Conservation (phyloP, 2,113 vertebrate species). For the Mirounga angustirostris region DNA sequence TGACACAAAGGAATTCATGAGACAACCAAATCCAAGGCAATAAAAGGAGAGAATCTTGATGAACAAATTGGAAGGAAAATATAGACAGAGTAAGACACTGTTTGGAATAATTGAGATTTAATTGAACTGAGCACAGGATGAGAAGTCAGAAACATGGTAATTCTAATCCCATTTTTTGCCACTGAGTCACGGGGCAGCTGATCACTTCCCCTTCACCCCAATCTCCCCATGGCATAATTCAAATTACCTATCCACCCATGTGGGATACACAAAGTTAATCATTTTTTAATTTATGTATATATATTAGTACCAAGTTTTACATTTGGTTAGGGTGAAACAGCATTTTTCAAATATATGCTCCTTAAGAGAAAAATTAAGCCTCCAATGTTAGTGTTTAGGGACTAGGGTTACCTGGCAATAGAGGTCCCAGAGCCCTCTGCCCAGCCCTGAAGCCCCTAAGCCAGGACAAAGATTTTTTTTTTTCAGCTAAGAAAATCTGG, state of each 20-base stretch:
- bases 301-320: not conserved
- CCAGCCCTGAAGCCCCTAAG: not conserved
- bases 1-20: conserved; percentile 33
- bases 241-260: not conserved
- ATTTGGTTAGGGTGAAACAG: not conserved
- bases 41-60: not conserved
- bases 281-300: not conserved
- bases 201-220: not conserved
- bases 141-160: conserved; percentile 8
- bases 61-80: conserved; percentile 3
- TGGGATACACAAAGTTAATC: not conserved
- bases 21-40: not conserved
- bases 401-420: not conserved
- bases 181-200: not conserved
- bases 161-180: not conserved
- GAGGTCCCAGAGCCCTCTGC: not conserved
- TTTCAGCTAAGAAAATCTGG: not conserved
- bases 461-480: not conserved
- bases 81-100: not conserved
- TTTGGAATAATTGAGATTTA: conserved; percentile 32
- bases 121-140: not conserved
- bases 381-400: not conserved
- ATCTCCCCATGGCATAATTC: not conserved
- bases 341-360: not conserved
- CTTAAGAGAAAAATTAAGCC: conserved; percentile 47